A percentile compares a stretch with the other conserved stretches of the same genome.
Conservation (phyloP, 1,140 invertebrate species). For the Hypothenemus hampei region DNA sequence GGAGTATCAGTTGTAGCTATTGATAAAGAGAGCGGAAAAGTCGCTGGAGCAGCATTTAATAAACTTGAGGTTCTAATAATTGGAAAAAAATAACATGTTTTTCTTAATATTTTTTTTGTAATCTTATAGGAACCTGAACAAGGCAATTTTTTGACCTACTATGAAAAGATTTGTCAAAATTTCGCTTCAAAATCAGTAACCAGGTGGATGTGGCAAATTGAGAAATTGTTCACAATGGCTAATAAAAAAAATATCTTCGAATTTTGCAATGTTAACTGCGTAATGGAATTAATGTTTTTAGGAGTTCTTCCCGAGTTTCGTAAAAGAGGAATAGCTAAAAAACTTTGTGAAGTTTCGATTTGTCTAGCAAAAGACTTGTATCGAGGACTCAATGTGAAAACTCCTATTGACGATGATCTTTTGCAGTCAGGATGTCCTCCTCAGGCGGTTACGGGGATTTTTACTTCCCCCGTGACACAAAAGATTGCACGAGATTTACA, state of each 20-base stretch:
- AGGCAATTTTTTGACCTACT: too few species aligned
- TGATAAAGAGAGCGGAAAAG: slow-evolving; percentile 48
- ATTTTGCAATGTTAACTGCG: slow-evolving; percentile 54
- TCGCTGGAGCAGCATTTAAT: slow-evolving; percentile 59
- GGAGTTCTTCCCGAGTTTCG: slow-evolving; percentile 50
- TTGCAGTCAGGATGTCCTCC: slow-evolving; percentile 47
- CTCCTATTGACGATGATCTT: slow-evolving; percentile 16
- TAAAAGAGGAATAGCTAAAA: slow-evolving; percentile 50
- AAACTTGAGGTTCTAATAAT: slow-evolving; percentile 62
- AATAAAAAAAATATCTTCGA: slow-evolving; percentile 54
- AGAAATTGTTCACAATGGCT: slow-evolving; percentile 46
- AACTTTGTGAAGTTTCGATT: slow-evolving; percentile 50
- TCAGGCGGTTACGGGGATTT: slow-evolving; percentile 54
- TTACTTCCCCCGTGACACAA: slow-evolving; percentile 52
- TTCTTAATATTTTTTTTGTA: too few species aligned
- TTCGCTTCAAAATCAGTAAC: slow-evolving; percentile 7
- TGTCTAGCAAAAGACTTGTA: slow-evolving; percentile 51
- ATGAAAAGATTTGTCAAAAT: slow-evolving; percentile 40
- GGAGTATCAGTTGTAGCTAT: slow-evolving; percentile 59
- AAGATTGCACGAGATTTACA: slow-evolving; percentile 51
- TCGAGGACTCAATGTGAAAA: slow-evolving; percentile 47
- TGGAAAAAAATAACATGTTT: too few species aligned
- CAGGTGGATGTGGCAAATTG: slow-evolving; percentile 21
- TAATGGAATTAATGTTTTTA: slow-evolving; percentile 64
- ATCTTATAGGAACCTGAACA: too few species aligned